Conservation (phyloP, 1,140 invertebrate genomes). For the Oryctes rhinoceros region DNA sequence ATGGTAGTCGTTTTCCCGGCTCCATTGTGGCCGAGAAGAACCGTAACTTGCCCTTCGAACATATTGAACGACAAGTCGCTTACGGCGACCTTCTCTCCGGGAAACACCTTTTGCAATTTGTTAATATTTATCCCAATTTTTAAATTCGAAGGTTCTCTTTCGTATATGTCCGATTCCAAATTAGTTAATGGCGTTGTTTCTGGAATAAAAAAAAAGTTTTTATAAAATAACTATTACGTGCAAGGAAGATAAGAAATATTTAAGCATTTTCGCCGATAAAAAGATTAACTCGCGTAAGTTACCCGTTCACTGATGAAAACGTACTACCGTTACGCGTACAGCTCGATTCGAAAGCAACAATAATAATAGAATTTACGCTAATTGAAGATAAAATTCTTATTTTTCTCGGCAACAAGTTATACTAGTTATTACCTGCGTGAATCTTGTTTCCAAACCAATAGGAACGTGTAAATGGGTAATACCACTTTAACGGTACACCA, state of each 20-base stretch:
- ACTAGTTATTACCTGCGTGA: conserved; percentile 3
- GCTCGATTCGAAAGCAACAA: no score
- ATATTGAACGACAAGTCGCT: conserved; percentile 74
- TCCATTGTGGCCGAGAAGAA: conserved; percentile 79
- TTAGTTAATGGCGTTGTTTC: neutral
- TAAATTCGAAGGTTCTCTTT: conserved; percentile 45
- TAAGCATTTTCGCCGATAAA: no score
- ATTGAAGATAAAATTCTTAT: no score
- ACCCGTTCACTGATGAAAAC: no score
- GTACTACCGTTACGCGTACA: no score
- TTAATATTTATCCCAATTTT: conserved; percentile 69
- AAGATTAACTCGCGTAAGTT: no score
- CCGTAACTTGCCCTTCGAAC: conserved; percentile 67
- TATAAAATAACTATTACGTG: neutral
- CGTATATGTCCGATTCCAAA: conserved; percentile 10
- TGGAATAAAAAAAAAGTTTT: conserved; percentile 23
- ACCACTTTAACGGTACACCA: conserved; percentile 77
- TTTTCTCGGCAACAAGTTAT: no score
- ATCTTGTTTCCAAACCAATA: conserved; percentile 39
- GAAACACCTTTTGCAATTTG: conserved; percentile 67
- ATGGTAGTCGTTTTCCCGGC: conserved; percentile 76
- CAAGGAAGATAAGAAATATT: no score
- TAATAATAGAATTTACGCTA: no score
- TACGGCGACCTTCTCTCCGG: conserved; percentile 70
- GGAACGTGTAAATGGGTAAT: conserved; percentile 72